phyloP scores from a whole-genome alignment of 2,113 vertebrate species.

The Apodemus speciosus region DNA sequence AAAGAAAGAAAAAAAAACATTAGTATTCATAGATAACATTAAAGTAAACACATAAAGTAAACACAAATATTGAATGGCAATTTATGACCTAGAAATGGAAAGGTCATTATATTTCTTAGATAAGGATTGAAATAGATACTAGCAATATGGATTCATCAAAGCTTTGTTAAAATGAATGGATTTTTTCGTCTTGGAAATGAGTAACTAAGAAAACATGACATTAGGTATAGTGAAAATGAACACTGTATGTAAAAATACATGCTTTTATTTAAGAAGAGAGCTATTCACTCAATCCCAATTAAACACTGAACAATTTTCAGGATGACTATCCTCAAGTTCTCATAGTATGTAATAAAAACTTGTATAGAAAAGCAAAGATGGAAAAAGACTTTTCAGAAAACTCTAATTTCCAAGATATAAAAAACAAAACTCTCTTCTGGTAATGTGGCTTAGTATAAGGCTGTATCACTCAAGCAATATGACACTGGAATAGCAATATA shows the following conservation, averaged over 20 bases:
- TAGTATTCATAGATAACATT: background rate
- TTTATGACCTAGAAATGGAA: background rate
- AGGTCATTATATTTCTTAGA: background rate
- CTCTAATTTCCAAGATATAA: background rate
- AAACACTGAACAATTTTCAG: background rate
- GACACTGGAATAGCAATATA: background rate
- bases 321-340: background rate
- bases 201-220: background rate
- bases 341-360: background rate
- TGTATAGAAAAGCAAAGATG: background rate
- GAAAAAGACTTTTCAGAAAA: background rate
- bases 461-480: background rate
- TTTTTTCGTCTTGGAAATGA: background rate
- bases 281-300: background rate
- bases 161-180: background rate
- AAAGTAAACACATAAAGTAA: background rate
- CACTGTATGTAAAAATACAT: background rate
- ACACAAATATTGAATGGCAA: background rate
- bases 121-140: background rate
- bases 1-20: background rate
- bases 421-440: background rate
- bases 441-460: background rate
- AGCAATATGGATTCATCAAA: background rate
- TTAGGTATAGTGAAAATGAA: background rate
- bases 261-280: background rate